A percentile compares a stretch with the other conserved stretches of the same genome.
These are phyloP conservation scores for Tribolium madens DNA, from an alignment of 1,140 invertebrate species.

Conservation along the genomic window DNA sequence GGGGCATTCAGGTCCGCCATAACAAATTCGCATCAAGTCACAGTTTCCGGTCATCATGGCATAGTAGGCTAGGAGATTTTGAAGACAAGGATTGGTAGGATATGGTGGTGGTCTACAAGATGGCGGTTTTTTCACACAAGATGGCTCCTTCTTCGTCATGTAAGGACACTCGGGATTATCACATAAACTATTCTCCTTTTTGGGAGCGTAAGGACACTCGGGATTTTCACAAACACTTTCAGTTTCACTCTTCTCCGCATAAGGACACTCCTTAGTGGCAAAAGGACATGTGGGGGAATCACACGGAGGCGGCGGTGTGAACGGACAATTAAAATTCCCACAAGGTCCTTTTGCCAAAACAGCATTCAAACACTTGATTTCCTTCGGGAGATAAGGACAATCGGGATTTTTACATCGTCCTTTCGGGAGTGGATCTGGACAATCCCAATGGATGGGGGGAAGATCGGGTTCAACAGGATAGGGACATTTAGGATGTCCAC, in stretches of 20 bases:
- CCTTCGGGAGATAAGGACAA: constrained; percentile 56
- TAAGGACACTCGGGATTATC: constrained; percentile 49
- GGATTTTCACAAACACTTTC: constrained; percentile 48
- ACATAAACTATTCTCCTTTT: constrained; percentile 42
- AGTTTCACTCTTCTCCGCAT: background rate
- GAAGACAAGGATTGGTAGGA: background rate
- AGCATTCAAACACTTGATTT: constrained; percentile 28
- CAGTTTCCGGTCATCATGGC: background rate
- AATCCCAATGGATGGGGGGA: constrained; percentile 64
- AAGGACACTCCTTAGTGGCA: constrained; percentile 47
- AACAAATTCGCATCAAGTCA: background rate
- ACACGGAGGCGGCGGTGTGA: constrained; percentile 55
- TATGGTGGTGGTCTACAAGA: background rate
- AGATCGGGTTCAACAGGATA: constrained; percentile 48
- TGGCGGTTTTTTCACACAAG: background rate
- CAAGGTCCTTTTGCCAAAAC: constrained; percentile 48
- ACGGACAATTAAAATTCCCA: constrained; percentile 56
- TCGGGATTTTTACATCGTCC: constrained; percentile 61
- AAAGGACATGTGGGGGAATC: constrained; percentile 55
- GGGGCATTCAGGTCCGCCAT: background rate
- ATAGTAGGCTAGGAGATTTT: constrained; percentile 11
- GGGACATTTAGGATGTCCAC: constrained; percentile 55
- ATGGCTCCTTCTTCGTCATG: background rate
- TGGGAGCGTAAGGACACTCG: constrained; percentile 49
- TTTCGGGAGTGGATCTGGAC: constrained; percentile 63